Evolutionary conservation across 2,113 vertebrate species (phyloP).

Genomic region (Heptranchias perlo): DNA sequence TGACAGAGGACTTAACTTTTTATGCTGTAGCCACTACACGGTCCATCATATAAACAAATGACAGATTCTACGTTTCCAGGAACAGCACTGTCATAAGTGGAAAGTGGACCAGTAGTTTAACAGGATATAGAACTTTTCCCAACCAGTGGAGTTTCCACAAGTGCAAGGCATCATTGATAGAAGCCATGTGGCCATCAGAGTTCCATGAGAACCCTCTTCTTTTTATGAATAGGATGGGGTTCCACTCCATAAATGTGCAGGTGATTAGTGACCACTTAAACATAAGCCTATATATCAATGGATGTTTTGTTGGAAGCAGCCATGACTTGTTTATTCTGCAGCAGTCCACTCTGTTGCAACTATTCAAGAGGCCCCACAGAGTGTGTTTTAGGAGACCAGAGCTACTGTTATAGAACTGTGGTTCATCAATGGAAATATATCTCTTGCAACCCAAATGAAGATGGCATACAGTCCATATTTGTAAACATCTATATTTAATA

Average conservation of each 20-base stretch:
- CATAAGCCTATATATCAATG: not conserved
- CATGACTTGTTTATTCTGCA: not conserved
- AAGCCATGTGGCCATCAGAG: not conserved
- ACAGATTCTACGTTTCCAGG: not conserved
- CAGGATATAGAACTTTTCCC: not conserved
- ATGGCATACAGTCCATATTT: not conserved
- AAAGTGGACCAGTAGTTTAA: not conserved
- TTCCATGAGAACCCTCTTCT: not conserved
- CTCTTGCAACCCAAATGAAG: not conserved
- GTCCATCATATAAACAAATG: not conserved
- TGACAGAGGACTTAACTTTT: not conserved
- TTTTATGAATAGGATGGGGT: not conserved
- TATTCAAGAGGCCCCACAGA: not conserved
- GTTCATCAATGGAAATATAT: not conserved
- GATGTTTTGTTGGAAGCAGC: too few relatives aligned
- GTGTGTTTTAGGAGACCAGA: not conserved
- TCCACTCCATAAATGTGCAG: not conserved
- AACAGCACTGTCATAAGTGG: not conserved
- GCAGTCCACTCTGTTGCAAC: not conserved
- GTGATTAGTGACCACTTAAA: not conserved
- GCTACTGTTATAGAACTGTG: not conserved
- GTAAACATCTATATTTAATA: not conserved
- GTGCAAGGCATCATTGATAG: not conserved
- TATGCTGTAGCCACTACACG: not conserved
- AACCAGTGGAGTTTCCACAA: not conserved